Evolutionary conservation across 2,113 vertebrate genomes (phyloP).

Genomic region (Collichthys lucidus): DNA sequence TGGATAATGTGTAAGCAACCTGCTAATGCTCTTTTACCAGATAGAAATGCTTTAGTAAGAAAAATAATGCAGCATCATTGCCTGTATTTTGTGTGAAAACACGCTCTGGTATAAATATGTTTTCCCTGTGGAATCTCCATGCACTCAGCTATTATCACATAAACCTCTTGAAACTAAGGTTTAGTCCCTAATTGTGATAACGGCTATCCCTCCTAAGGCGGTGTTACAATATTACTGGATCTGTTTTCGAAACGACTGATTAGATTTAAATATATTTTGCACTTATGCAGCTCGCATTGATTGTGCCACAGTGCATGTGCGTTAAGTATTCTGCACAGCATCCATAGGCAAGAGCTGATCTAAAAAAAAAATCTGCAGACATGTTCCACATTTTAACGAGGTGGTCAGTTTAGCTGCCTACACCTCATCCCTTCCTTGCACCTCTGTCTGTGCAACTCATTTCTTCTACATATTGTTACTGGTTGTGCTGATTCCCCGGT

Average conservation of each 20-base stretch:
- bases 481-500: slow-evolving; percentile 1
- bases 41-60: slow-evolving; percentile 6
- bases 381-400: background rate
- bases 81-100: background rate
- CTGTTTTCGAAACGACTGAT: slow-evolving; percentile 29
- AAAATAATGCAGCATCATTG: background rate
- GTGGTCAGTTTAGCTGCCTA: background rate
- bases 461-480: background rate
- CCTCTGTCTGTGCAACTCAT: slow-evolving; percentile 4
- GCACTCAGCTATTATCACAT: slow-evolving; percentile 1
- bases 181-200: slow-evolving; percentile 41
- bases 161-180: slow-evolving; percentile 16
- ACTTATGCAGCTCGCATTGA: background rate
- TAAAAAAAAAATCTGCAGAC: background rate
- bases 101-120: background rate
- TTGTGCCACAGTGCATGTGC: background rate
- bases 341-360: background rate
- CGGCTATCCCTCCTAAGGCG: slow-evolving; percentile 5
- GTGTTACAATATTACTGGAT: background rate
- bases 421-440: background rate
- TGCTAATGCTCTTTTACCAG: background rate
- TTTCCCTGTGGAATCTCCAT: slow-evolving; percentile 14
- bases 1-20: slow-evolving; percentile 10
- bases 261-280: slow-evolving; percentile 7
- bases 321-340: background rate